phyloP scores from a whole-genome alignment of 2,888 invertebrate species.

The Platycheirus rosarum region DNA sequence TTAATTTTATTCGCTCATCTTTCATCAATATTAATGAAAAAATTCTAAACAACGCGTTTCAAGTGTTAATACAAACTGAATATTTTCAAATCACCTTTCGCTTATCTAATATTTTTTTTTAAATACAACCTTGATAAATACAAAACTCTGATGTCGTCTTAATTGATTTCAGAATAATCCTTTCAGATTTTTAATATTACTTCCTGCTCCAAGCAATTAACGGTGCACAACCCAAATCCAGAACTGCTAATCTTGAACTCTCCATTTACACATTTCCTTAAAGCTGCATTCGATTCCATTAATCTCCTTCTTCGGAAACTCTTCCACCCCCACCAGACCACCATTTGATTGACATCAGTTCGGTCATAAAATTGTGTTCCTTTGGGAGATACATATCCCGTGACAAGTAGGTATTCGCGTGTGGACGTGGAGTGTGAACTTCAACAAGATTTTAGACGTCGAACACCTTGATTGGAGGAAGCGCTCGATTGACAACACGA shows the following conservation, averaged over 20 bases:
- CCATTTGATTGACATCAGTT: conserved; percentile 66
- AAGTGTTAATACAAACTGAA: too few species aligned
- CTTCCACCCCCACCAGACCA: conserved; percentile 1
- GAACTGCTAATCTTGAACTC: conserved; percentile 34
- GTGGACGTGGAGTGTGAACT: conserved; percentile 56
- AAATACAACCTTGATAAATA: too few species aligned
- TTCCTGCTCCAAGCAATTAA: conserved; percentile 19
- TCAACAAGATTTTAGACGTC: conserved; percentile 28
- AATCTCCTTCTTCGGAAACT: too few species aligned
- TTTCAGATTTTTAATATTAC: conserved; percentile 10
- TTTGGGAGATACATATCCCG: conserved; percentile 35
- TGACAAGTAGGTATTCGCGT: conserved; percentile 22
- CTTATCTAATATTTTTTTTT: too few species aligned
- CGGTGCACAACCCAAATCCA: conserved; percentile 3
- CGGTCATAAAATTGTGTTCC: conserved; percentile 48
- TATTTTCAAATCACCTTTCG: too few species aligned
- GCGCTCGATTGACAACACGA: conserved; percentile 35
- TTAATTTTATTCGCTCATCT: too few species aligned
- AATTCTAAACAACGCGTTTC: too few species aligned
- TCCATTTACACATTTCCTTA: background rate
- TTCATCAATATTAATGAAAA: too few species aligned
- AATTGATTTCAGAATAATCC: conserved; percentile 27
- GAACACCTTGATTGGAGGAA: conserved; percentile 28
- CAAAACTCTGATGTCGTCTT: background rate
- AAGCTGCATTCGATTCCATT: conserved; percentile 1